These are phyloP conservation scores for Gonioctena quinquepunctata DNA, from an alignment of 1,140 invertebrate genomes.

Conservation along the genomic window DNA sequence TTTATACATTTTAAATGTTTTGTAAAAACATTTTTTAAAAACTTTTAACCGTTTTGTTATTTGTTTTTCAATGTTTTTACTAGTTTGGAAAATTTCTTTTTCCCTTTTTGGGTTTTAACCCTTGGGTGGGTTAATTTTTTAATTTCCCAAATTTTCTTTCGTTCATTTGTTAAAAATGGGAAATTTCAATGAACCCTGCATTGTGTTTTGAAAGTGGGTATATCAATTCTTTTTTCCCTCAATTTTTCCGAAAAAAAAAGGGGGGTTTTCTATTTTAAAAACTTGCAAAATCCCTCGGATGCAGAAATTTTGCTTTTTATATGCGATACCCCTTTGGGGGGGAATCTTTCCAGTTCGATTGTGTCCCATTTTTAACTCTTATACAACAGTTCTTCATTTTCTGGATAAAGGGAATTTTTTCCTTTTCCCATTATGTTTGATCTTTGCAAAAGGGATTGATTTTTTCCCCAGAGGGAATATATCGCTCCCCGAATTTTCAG, in stretches of 20 bases:
- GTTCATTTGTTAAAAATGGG: too few relatives aligned
- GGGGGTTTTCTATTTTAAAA: conserved; percentile 48
- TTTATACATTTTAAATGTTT: too few relatives aligned
- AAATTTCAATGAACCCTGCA: not conserved
- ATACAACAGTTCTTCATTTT: conserved; percentile 20
- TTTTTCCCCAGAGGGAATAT: conserved; percentile 6
- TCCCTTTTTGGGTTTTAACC: not conserved
- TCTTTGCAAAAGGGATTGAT: conserved; percentile 39
- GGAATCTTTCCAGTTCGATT: conserved; percentile 59
- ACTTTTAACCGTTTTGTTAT: too few relatives aligned
- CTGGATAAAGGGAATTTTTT: conserved; percentile 15
- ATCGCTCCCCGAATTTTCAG: not conserved
- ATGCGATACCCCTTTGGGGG: conserved; percentile 81
- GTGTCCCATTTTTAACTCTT: conserved; percentile 8
- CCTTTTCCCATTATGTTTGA: conserved; percentile 22
- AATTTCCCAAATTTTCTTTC: too few relatives aligned
- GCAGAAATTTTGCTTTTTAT: conserved; percentile 80
- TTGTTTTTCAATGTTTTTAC: too few relatives aligned
- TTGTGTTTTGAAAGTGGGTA: too few relatives aligned
- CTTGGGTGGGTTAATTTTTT: not conserved
- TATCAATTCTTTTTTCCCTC: too few relatives aligned
- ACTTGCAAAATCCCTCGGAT: conserved; percentile 84
- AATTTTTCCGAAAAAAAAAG: too few relatives aligned
- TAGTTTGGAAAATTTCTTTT: too few relatives aligned
- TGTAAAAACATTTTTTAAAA: too few relatives aligned